phyloP scores from a whole-genome alignment of 2,797 vertebrate species.

The Semotilus atromaculatus region DNA sequence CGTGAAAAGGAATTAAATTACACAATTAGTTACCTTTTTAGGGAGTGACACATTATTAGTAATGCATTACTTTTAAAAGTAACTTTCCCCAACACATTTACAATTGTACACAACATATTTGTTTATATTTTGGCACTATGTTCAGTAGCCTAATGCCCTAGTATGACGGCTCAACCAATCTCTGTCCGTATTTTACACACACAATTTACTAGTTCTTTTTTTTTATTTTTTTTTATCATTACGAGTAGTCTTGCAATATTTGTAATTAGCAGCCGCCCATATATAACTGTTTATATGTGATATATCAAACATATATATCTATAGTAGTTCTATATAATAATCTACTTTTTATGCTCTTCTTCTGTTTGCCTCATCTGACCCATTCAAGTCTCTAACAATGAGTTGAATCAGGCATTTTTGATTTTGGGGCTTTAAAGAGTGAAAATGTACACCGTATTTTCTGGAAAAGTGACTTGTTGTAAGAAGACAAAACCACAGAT shows the following conservation, averaged over 20 bases:
- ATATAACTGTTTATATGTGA: too few relatives aligned
- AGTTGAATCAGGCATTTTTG: not conserved
- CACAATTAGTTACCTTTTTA: not conserved
- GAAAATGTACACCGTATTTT: not conserved
- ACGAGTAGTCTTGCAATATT: not conserved
- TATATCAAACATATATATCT: too few relatives aligned
- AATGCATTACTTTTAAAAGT: not conserved
- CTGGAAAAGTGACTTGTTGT: not conserved
- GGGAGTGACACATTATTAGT: not conserved
- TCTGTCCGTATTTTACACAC: not conserved
- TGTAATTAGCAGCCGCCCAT: not conserved
- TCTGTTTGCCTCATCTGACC: not conserved
- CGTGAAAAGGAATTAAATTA: not conserved
- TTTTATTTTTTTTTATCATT: not conserved
- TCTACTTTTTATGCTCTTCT: too few relatives aligned
- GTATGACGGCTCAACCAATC: not conserved
- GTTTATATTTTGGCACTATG: not conserved
- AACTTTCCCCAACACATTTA: not conserved
- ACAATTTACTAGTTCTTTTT: not conserved
- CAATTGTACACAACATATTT: not conserved
- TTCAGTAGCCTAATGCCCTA: not conserved
- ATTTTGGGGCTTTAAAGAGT: too few relatives aligned
- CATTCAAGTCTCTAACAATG: not conserved
- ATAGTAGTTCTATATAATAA: not conserved
- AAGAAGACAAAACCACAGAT: not conserved